These are phyloP conservation scores for Deroplatys truncata DNA, from an alignment of 2,888 invertebrate species.

Conservation along the genomic window DNA sequence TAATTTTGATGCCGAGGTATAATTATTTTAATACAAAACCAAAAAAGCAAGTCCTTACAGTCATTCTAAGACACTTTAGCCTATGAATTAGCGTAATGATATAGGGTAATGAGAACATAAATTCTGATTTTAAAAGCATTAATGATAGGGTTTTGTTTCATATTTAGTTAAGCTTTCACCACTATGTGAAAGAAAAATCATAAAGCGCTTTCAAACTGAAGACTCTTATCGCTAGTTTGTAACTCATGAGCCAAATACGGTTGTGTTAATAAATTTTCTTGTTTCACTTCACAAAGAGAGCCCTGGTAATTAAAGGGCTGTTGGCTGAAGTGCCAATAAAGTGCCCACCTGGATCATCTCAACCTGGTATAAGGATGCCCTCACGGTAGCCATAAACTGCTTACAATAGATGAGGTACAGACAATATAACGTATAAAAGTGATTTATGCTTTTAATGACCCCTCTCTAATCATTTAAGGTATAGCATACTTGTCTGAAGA, in stretches of 20 bases:
- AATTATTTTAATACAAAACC: too few relatives aligned
- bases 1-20: too few relatives aligned
- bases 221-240: neutral
- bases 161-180: neutral
- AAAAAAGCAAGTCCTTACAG: too few relatives aligned
- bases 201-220: neutral
- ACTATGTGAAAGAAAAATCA: neutral
- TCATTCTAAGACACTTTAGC: too few relatives aligned
- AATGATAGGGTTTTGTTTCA: too few relatives aligned
- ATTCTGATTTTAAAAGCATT: too few relatives aligned
- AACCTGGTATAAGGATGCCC: neutral
- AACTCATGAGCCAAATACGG: neutral
- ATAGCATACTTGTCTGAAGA: neutral
- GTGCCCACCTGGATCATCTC: neutral
- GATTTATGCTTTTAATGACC: neutral
- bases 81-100: too few relatives aligned
- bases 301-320: neutral
- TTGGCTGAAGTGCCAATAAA: neutral
- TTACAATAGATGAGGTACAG: neutral
- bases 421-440: conserved; percentile 1
- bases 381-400: neutral
- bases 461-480: neutral
- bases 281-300: neutral
- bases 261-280: neutral
- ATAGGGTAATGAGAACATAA: too few relatives aligned